Conservation (phyloP, 2,888 invertebrate species). For the Melieria crassipennis region DNA sequence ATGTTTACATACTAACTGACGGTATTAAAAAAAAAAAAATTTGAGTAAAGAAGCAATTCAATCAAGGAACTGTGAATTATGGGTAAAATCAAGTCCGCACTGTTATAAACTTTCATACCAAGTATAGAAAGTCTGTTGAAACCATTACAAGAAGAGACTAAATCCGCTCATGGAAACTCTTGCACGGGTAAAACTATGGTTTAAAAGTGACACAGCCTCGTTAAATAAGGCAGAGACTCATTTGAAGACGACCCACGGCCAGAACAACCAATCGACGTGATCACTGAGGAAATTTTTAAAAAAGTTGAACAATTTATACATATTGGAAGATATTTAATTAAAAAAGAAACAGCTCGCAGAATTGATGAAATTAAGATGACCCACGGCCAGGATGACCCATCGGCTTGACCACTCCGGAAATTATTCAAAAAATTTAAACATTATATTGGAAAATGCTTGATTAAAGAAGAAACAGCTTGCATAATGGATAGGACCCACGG, state of each 20-base stretch:
- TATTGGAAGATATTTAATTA: background rate
- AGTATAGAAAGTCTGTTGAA: background rate
- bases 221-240: background rate
- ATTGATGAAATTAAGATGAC: background rate
- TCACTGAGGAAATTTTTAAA: background rate
- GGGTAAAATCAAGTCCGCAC: background rate
- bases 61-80: background rate
- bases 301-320: constrained; percentile 1
- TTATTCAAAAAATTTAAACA: no score
- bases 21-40: no score
- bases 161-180: no score
- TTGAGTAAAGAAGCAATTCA: no score
- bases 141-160: background rate
- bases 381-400: no score
- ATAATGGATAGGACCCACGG: no score
- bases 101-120: constrained; percentile 13
- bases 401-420: no score
- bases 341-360: no score
- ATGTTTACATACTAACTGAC: no score
- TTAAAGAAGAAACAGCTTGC: no score
- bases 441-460: no score
- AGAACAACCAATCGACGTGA: background rate
- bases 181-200: background rate
- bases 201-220: background rate
- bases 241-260: constrained; percentile 7